Evolutionary conservation across 2,797 vertebrate genomes (phyloP).

Genomic region (Heliangelus exortis): DNA sequence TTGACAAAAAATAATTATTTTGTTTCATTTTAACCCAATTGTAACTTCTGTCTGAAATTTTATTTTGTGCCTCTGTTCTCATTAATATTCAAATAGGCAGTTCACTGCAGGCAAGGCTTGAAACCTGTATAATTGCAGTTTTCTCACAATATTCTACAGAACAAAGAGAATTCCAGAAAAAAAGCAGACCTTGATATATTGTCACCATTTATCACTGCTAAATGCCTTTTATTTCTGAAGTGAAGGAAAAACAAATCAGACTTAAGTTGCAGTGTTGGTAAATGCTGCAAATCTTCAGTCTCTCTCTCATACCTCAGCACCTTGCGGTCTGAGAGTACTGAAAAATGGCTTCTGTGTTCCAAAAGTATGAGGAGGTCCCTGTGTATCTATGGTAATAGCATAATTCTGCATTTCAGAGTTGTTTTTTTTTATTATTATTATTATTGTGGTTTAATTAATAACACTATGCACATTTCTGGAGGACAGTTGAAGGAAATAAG

Average conservation of each 20-base stretch:
- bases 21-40: background rate
- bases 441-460: background rate
- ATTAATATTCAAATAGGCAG: conserved; percentile 33
- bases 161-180: conserved; percentile 21
- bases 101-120: conserved; percentile 27
- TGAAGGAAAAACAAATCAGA: background rate
- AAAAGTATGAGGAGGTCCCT: background rate
- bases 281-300: background rate
- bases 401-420: background rate
- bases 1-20: background rate
- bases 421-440: background rate
- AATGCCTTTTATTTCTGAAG: background rate
- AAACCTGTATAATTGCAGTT: background rate
- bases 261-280: background rate
- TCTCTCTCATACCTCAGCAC: background rate
- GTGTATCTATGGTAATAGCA: background rate
- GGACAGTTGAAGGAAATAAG: background rate
- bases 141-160: background rate
- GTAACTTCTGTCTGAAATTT: background rate
- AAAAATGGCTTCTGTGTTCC: background rate
- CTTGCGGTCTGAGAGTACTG: background rate
- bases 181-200: background rate
- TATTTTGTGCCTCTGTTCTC: background rate
- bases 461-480: background rate
- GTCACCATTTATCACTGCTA: conserved; percentile 1